Base-by-base conservation (phyloP, 2,797 vertebrate species). In the Pangasius larnaudii region DNA sequence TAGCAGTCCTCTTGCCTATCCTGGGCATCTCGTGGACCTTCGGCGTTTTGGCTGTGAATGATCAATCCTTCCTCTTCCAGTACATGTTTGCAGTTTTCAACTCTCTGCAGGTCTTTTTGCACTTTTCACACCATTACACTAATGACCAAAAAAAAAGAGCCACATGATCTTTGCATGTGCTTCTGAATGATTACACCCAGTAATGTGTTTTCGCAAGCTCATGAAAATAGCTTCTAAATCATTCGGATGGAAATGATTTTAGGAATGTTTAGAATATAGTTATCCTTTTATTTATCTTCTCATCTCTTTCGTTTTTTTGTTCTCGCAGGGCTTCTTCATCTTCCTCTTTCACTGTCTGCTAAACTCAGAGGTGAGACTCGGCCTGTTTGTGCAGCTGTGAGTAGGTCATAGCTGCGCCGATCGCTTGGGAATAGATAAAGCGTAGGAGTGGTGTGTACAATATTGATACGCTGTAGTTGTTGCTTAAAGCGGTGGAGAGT, bases 281-380 rank as follows among this genome's bases (percentile, higher is more conserved):
- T 14, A 56, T 49, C 2, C 42, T 75, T 39, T 86, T 13, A 36
- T 56, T 33, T 13, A 74, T n/a, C 67, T 19, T 85, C 59, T n/a
- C 22, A n/a, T 86, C 80, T 51, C 85, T 30, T 81, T 88, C 90
- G 63, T 56, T 86, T 87, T 53, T 84, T 27, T 39, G 1, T 72
- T 89, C 86, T 86, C 87, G 39, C 88, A 99, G 99, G 99, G 99
- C 2, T 98, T 99, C 91, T 99, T 99, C 95, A 98, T 99, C 94
- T 99, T 99, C 95, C 95, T 99, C 72, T 99, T 99, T 87, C 99
- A 99, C 91, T 99, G 98, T 74, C 96, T 99, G 86, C 97, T 99
- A 89, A 99, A 99, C 94, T 99, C 99, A 46, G 99, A 99, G 98
- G 99, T 99, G 96, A 0, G 75, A 56, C n/a, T 88, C 22, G 0